Evolutionary conservation across 2,113 vertebrate species (phyloP).

Genomic region (Emydura subglobosa): DNA sequence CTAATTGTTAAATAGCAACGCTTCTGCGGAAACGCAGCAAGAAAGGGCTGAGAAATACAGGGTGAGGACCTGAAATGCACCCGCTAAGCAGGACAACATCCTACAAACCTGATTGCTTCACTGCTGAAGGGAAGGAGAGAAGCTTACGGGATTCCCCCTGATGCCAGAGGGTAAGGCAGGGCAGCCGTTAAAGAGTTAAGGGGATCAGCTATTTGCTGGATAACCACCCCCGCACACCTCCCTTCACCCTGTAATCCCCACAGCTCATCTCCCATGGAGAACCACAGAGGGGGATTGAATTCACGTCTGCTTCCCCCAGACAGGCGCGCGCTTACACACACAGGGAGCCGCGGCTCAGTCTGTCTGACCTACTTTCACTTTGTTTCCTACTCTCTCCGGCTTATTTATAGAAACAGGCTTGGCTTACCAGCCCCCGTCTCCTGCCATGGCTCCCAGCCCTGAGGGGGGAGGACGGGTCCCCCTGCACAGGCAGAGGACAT

Average conservation of each 20-base stretch:
- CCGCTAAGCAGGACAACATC: too few species aligned
- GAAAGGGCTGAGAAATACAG: neutral
- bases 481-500: neutral
- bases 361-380: constrained; percentile 31
- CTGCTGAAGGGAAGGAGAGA: neutral
- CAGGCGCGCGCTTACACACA: neutral
- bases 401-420: neutral
- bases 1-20: too few species aligned
- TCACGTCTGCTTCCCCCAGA: neutral
- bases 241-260: neutral
- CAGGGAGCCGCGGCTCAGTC: neutral
- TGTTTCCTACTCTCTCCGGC: neutral
- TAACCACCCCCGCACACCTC: neutral
- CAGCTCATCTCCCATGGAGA: neutral
- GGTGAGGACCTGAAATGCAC: neutral
- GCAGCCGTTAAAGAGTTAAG: neutral
- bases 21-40: neutral
- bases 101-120: neutral
- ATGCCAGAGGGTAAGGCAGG: neutral
- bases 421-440: neutral
- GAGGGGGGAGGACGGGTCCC: too few species aligned
- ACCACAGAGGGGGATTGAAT: neutral
- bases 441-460: neutral
- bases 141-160: neutral
- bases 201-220: neutral